Percentiles rank a stretch among this genome's conserved stretches.
Conservation (phyloP, 2,888 invertebrate species). For the Luperina testacea region DNA sequence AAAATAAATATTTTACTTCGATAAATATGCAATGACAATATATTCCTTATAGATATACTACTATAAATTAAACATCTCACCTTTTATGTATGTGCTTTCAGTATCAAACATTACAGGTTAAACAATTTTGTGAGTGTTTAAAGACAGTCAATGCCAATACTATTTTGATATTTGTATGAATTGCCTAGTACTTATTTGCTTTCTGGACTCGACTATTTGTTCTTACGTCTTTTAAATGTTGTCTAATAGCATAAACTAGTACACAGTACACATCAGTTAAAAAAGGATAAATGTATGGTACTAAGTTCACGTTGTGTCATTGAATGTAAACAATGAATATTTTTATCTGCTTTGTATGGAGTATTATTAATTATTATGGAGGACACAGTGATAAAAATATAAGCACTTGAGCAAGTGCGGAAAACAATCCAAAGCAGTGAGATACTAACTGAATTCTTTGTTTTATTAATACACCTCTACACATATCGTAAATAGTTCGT, state of each 20-base stretch:
- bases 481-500: constrained; percentile 11
- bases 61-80: constrained; percentile 10
- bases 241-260: constrained; percentile 4
- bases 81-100: background rate
- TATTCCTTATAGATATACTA: background rate
- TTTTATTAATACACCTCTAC: constrained; percentile 29
- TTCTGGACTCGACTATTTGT: constrained; percentile 5
- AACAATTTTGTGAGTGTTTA: background rate
- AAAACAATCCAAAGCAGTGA: constrained; percentile 38
- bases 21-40: constrained; percentile 16
- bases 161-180: constrained; percentile 8
- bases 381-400: constrained; percentile 32
- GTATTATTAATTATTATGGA: constrained; percentile 20
- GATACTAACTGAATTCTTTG: constrained; percentile 36
- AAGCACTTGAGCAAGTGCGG: constrained; percentile 20
- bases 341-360: constrained; percentile 19
- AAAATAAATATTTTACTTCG: constrained; percentile 8
- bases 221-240: background rate
- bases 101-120: background rate
- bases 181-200: constrained; percentile 7
- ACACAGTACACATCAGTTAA: constrained; percentile 9
- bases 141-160: background rate
- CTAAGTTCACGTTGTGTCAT: background rate
- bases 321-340: constrained; percentile 3
- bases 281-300: background rate